phyloP scores from a whole-genome alignment of 2,888 invertebrate species.

The Plemyria rubiginata region DNA sequence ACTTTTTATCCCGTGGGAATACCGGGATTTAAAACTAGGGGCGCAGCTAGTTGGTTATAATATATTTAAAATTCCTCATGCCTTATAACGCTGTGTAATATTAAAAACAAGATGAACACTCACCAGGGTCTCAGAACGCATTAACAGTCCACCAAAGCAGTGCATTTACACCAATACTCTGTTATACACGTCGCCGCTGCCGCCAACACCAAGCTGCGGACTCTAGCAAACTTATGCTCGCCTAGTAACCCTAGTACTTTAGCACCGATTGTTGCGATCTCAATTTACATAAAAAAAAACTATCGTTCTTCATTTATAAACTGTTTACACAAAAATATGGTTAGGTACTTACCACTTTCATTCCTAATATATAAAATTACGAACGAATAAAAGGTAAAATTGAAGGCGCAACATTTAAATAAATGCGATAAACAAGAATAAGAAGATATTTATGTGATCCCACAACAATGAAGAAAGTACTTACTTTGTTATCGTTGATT shows the following conservation, averaged over 20 bases:
- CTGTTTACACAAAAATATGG: background rate
- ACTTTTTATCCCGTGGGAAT: too few relatives aligned
- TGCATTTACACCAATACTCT: slow-evolving; percentile 82
- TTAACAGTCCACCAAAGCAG: slow-evolving; percentile 85
- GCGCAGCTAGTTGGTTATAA: too few relatives aligned
- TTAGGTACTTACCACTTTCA: too few relatives aligned
- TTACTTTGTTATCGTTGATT: slow-evolving; percentile 68
- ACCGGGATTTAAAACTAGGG: too few relatives aligned
- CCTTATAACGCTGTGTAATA: slow-evolving; percentile 42
- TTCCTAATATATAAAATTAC: too few relatives aligned
- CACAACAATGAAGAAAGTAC: slow-evolving; percentile 77
- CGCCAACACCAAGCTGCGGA: slow-evolving; percentile 83
- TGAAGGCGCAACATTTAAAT: slow-evolving; percentile 61
- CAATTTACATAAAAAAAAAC: slow-evolving; percentile 45
- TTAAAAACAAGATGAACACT: slow-evolving; percentile 82
- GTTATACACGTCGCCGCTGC: slow-evolving; percentile 78
- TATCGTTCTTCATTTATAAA: background rate
- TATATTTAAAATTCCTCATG: slow-evolving; percentile 8
- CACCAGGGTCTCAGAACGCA: slow-evolving; percentile 80
- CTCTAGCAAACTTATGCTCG: slow-evolving; percentile 76
- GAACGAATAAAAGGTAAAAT: slow-evolving; percentile 38
- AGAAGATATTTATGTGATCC: slow-evolving; percentile 72
- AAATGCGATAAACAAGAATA: slow-evolving; percentile 68
- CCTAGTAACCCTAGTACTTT: slow-evolving; percentile 76
- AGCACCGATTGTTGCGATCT: slow-evolving; percentile 68